Percentiles rank a stretch among this genome's conserved stretches.
phyloP scores from a whole-genome alignment of 2,888 invertebrate genomes.

The Heliconius erato region DNA sequence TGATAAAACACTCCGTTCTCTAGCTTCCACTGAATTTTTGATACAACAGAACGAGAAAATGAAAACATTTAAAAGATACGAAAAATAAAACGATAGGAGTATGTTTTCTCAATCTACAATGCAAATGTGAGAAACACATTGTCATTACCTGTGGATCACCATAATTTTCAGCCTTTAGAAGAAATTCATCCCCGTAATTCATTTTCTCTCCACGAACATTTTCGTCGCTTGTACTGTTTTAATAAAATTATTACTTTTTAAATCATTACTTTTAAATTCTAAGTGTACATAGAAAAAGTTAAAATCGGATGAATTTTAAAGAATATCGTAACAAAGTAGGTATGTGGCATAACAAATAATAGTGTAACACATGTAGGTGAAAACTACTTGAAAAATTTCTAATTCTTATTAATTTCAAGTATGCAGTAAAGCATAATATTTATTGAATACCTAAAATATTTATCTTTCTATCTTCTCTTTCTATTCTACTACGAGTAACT shows the following conservation, averaged over 20 bases:
- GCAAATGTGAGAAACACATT: not conserved
- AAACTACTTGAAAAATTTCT: too few relatives aligned
- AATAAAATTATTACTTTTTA: conserved; percentile 10
- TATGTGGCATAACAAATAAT: not conserved
- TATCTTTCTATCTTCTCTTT: too few relatives aligned
- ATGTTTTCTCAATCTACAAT: too few relatives aligned
- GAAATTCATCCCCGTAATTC: conserved; percentile 80
- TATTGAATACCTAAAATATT: too few relatives aligned
- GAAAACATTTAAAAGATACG: too few relatives aligned
- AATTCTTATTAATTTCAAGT: too few relatives aligned
- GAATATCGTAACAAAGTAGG: not conserved
- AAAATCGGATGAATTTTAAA: not conserved
- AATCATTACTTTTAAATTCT: not conserved
- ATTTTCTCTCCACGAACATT: conserved; percentile 68
- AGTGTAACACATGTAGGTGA: not conserved
- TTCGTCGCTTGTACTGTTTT: conserved; percentile 65
- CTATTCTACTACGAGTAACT: too few relatives aligned
- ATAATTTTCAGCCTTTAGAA: conserved; percentile 77
- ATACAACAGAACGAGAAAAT: too few relatives aligned
- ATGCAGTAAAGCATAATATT: too few relatives aligned
- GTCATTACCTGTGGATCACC: conserved; percentile 71
- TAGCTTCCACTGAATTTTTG: too few relatives aligned
- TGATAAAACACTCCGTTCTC: too few relatives aligned
- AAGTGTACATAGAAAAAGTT: not conserved
- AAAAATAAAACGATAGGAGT: too few relatives aligned